These are phyloP conservation scores for Zootermopsis nevadensis DNA, from an alignment of 2,888 invertebrate genomes.

Conservation along the genomic window DNA sequence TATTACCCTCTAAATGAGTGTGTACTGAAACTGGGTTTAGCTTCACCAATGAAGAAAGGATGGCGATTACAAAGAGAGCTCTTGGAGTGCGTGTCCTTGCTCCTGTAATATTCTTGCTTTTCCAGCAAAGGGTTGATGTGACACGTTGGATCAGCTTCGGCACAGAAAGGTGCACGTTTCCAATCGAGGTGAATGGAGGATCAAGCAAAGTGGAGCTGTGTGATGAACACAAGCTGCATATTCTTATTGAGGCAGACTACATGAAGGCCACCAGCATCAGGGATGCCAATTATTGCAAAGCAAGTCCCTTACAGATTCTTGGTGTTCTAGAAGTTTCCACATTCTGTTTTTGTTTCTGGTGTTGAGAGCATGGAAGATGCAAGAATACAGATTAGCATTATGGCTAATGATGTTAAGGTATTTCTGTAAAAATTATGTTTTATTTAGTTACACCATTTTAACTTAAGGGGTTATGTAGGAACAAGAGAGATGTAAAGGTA, in stretches of 20 bases:
- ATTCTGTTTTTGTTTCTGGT: background rate
- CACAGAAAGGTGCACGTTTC: slow-evolving; percentile 61
- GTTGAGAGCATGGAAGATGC: too few species aligned
- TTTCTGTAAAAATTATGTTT: too few species aligned
- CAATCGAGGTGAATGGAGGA: slow-evolving; percentile 60
- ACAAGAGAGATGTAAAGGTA: too few species aligned
- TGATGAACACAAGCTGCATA: slow-evolving; percentile 59
- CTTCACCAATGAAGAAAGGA: too few species aligned
- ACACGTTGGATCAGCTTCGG: slow-evolving; percentile 63
- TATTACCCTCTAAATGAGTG: too few species aligned
- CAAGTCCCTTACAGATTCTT: slow-evolving; percentile 26
- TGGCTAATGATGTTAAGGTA: too few species aligned
- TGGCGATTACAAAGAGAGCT: too few species aligned
- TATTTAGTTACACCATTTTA: too few species aligned
- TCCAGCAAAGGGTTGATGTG: slow-evolving; percentile 64
- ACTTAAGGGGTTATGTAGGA: too few species aligned
- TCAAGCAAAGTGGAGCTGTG: slow-evolving; percentile 55
- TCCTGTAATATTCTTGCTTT: slow-evolving; percentile 41
- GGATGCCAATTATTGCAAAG: slow-evolving; percentile 47
- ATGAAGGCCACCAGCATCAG: slow-evolving; percentile 44
- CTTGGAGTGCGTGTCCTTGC: too few species aligned
- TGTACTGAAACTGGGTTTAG: too few species aligned
- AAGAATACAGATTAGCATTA: too few species aligned
- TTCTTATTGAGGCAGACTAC: slow-evolving; percentile 61
- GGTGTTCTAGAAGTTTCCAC: slow-evolving; percentile 35